Conservation (phyloP, 2,113 vertebrate species). For the Urocolius indicus region DNA sequence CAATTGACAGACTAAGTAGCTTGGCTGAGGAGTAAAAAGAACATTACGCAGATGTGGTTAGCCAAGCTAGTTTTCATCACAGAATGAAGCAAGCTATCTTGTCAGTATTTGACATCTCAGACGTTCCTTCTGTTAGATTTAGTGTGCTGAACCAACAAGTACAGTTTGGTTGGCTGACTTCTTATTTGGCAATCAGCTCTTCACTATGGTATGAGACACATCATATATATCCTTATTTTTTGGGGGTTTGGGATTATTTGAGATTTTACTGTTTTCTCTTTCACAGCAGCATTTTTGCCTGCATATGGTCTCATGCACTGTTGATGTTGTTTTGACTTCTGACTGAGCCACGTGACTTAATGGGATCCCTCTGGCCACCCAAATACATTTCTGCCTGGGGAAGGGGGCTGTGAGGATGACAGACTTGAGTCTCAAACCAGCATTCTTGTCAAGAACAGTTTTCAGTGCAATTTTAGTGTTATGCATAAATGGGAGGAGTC, state of each 20-base stretch:
- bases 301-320: background rate
- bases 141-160: background rate
- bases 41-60: background rate
- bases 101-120: background rate
- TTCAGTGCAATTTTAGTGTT: background rate
- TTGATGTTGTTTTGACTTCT: conserved; percentile 2
- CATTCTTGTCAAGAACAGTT: background rate
- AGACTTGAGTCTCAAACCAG: background rate
- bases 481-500: background rate
- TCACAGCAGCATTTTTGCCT: background rate
- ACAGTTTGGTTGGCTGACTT: background rate
- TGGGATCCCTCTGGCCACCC: background rate
- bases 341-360: background rate
- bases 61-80: conserved; percentile 13
- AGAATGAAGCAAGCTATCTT: background rate
- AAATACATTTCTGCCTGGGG: background rate
- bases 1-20: background rate
- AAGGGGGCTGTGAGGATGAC: background rate
- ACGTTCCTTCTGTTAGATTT: background rate
- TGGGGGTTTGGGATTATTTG: background rate
- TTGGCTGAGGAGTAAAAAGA: background rate
- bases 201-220: background rate
- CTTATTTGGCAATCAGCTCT: background rate
- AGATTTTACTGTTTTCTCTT: background rate
- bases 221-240: background rate